These are phyloP conservation scores for Arrhopalites spinosus DNA, from an alignment of 2,888 invertebrate species.

Conservation along the genomic window DNA sequence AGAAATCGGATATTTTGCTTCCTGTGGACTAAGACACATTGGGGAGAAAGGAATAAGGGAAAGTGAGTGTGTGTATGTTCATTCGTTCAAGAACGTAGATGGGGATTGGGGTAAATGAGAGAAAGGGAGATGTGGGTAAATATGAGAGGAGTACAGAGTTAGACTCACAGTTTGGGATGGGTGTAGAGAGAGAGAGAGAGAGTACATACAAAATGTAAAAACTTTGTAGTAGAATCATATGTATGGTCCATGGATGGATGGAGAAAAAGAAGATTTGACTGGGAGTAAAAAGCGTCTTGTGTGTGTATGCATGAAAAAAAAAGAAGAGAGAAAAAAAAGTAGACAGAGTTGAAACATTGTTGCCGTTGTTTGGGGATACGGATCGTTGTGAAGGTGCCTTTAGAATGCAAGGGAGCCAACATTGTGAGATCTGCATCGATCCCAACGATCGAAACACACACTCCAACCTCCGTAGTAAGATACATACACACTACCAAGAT, in stretches of 20 bases:
- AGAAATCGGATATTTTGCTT: slow-evolving; percentile 1
- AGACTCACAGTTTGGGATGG: no score
- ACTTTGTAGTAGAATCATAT: no score
- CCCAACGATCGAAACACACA: slow-evolving; percentile 28
- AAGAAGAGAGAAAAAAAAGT: background rate
- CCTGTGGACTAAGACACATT: background rate
- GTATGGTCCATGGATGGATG: background rate
- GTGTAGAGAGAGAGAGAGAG: slow-evolving; percentile 27
- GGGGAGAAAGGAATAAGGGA: background rate
- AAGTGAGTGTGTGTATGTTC: background rate
- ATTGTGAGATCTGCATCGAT: slow-evolving; percentile 34
- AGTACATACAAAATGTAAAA: no score
- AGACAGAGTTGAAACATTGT: slow-evolving; percentile 16
- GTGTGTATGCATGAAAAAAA: slow-evolving; percentile 7
- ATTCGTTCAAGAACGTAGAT: slow-evolving; percentile 10
- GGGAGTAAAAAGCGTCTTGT: slow-evolving; percentile 22
- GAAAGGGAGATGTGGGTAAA: slow-evolving; percentile 9
- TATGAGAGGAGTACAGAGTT: background rate
- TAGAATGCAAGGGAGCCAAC: slow-evolving; percentile 1
- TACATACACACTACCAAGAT: background rate
- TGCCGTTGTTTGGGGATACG: background rate
- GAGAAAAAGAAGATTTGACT: slow-evolving; percentile 30
- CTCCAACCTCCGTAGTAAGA: slow-evolving; percentile 7
- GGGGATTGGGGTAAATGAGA: slow-evolving; percentile 4
- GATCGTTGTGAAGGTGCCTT: background rate